Base-by-base conservation (phyloP, 2,888 invertebrate genomes). In the Phyllotreta striolata region DNA sequence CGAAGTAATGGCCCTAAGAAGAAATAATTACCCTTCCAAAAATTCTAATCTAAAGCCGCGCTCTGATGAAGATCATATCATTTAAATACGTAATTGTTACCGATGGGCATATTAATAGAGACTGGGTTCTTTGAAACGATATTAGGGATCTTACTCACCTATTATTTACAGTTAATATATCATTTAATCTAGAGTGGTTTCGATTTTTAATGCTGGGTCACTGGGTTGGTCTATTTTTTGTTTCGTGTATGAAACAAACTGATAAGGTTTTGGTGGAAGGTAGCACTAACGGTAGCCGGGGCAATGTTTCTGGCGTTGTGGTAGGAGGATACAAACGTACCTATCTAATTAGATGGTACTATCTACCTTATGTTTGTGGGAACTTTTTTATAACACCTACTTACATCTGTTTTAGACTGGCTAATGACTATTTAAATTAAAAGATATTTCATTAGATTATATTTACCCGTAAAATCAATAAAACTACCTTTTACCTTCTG, bases 31-130 rank as follows among this genome's bases (percentile, higher is more conserved):
- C 72, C 74, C 72, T 73, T 69, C 58, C 61, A 76, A 76, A 76
- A 77, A 74, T 76, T 75, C 71, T 74, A 78, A 77, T 78, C 75
- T 75, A 72, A 72, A 74, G 73, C 74, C 72, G 75, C 73, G 70
- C 72, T 24, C 24, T 71, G 71, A 72, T 68, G 55, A 62, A 74
- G 78, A 79, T 79, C 70, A 73, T 78, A 79, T 79, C 79, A 69
- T 68, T 69, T 74, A 74, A 76, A 76, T 74, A 73, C 75, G 76
- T 79, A 79, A 79, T 79, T 77, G 75, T 75, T 71, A 72, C 75
- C 70, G 74, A 73, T 74, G 68, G 73, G 70, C 55, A 70, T 69
- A 71, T 52, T 74, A 74, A 75, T 73, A 71, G 68, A 64, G 62
- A 63, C 54, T 65, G 64, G 60, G 62, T 67, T 67, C 69, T 55